These are phyloP conservation scores for Oriolus oriolus DNA, from an alignment of 2,113 vertebrate species.

Conservation along the genomic window DNA sequence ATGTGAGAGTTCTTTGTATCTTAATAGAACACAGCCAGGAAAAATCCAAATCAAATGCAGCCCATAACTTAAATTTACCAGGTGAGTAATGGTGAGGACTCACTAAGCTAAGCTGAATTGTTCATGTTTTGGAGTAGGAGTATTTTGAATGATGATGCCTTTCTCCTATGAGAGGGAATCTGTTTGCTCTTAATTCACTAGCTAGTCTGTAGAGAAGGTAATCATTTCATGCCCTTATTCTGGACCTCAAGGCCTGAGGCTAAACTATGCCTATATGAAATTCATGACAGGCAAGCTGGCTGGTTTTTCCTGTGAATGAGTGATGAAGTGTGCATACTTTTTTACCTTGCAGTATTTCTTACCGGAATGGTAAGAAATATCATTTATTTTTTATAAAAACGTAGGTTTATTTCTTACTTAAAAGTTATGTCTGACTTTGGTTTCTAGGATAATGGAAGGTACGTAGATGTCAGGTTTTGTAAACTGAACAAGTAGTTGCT, in stretches of 20 bases:
- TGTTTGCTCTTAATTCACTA: neutral
- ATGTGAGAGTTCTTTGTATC: neutral
- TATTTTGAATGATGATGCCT: neutral
- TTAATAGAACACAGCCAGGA: neutral
- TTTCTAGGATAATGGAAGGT: neutral
- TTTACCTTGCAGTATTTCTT: neutral
- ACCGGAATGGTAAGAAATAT: neutral
- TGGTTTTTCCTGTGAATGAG: neutral
- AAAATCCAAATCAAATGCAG: neutral
- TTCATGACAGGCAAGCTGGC: neutral
- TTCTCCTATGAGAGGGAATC: neutral
- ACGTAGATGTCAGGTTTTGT: neutral
- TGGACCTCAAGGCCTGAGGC: neutral
- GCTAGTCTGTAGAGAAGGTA: neutral
- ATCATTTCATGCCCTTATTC: neutral
- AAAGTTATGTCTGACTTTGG: neutral
- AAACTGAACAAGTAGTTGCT: neutral
- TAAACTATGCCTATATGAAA: neutral
- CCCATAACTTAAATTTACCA: neutral
- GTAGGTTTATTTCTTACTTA: neutral
- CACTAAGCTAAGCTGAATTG: neutral
- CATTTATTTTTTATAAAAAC: neutral
- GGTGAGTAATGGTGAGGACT: neutral
- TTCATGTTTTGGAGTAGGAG: neutral
- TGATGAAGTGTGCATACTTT: neutral